These are phyloP conservation scores for Salminus brasiliensis DNA, from an alignment of 2,113 vertebrate species.

Conservation along the genomic window DNA sequence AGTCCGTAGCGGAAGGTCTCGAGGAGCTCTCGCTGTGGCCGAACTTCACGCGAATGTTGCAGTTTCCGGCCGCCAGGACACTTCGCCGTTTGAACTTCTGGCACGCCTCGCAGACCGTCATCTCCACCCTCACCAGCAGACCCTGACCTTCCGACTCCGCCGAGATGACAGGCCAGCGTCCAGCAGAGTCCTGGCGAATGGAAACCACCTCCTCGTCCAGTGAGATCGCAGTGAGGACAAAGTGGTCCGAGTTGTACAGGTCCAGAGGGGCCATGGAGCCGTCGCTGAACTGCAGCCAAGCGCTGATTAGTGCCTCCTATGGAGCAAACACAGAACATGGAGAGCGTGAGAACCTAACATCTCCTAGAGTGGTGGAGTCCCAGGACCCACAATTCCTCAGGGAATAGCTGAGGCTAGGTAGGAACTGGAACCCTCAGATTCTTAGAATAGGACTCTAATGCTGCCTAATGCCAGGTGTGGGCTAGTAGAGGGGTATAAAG, in stretches of 20 bases:
- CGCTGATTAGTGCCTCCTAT: conserved; percentile 92
- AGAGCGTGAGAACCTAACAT: too few species aligned
- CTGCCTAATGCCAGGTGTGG: too few species aligned
- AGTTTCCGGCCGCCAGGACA: conserved; percentile 83
- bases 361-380: too few species aligned
- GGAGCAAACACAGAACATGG: conserved; percentile 26
- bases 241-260: conserved; percentile 87
- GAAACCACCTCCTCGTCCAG: conserved; percentile 85
- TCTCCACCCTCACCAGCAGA: conserved; percentile 85
- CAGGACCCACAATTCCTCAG: too few species aligned
- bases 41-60: conserved; percentile 86
- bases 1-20: conserved; percentile 61
- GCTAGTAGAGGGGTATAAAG: too few species aligned
- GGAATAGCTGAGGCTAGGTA: too few species aligned
- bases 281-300: conserved; percentile 97
- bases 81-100: conserved; percentile 94
- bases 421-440: too few species aligned
- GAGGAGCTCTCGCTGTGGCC: conserved; percentile 76
- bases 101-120: conserved; percentile 89
- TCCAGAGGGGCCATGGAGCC: conserved; percentile 90
- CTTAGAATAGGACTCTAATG: too few species aligned
- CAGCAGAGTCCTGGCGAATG: conserved; percentile 68
- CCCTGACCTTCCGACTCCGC: conserved; percentile 92
- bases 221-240: conserved; percentile 85
- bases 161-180: conserved; percentile 82